Evolutionary conservation across 1,140 invertebrate genomes (phyloP), one percentile per base, ranked within the genome.

Genomic region (Trachelipus rathkii): DNA sequence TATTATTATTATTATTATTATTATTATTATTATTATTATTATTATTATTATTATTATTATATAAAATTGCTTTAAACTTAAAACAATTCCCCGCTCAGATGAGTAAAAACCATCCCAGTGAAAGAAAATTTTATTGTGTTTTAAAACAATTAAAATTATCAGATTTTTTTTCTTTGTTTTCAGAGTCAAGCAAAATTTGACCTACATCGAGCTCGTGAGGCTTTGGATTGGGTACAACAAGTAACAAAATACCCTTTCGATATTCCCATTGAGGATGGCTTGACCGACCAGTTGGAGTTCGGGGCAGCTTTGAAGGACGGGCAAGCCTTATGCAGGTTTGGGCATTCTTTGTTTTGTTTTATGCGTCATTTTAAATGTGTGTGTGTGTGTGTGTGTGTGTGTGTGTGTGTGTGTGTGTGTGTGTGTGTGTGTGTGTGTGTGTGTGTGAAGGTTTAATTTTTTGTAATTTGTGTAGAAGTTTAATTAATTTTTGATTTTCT

Each of bases 171-270:
- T 53, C 81, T 72, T 69, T 77, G 19, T 75, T 74, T 73, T 71
- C 79, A 88, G 88, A 85, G 88, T 78, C 87, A 88, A 81, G 87
- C 87, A 24, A 87, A 88, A 75, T 88, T 89, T 80, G 85, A 84
- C 78, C 73, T 88, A 60, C 84, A 87, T 44, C 83, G 88, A 79
- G 87, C 88, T 3, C 81, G 84, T 44, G 84, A 88, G 81, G 85
- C 84, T 10, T 76, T 88, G 11, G 79, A 83, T 6, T 88, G 87
- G 87, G 83, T 88, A 19, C 84, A 87, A 79, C 83, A 84, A 24
- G 85, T 87, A 0, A 82, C 86, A 13, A 83, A 83, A 6, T 80
- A 85, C 71, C 81, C 83, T 72, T 80, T 88, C 21, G 83, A 85
- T 23, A 82, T 83, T 15, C 83, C 83, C 11, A 82, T 83, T 70